phyloP scores from a whole-genome alignment of 2,113 vertebrate genomes.

The Scatophagus argus region DNA sequence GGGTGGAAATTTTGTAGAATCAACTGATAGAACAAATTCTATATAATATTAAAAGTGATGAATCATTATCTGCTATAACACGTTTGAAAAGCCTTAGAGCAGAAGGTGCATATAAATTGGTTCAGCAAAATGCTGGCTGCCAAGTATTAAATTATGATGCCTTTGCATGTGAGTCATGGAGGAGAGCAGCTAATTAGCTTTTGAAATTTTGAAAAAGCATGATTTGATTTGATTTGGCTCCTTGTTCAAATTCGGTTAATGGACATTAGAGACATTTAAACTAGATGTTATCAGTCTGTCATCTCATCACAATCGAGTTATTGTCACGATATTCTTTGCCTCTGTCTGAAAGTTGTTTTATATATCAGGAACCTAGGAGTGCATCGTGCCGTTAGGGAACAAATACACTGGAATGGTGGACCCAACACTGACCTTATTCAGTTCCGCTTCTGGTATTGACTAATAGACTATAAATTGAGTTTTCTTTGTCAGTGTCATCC shows the following conservation, averaged over 20 bases:
- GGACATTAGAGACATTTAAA: not conserved
- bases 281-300: conserved; percentile 5
- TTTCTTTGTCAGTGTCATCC: not conserved
- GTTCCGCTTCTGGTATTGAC: not conserved
- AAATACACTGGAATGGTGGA: not conserved
- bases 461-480: not conserved
- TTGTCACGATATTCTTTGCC: not conserved
- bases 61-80: not conserved
- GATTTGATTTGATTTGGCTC: conserved; percentile 47
- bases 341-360: not conserved
- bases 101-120: not conserved
- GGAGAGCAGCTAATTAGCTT: conserved; percentile 37
- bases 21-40: conserved; percentile 4
- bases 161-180: not conserved
- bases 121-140: conserved; percentile 7
- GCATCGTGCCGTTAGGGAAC: not conserved
- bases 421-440: not conserved
- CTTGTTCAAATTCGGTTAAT: conserved; percentile 18
- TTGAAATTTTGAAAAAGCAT: conserved; percentile 26
- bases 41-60: conserved; percentile 12
- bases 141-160: conserved; percentile 6
- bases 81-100: not conserved
- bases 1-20: not conserved
- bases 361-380: not conserved
- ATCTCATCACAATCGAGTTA: not conserved